Evolutionary conservation across 1,140 invertebrate genomes (phyloP), one percentile per base, ranked within the genome.

Genomic region (Whitmania pigra): DNA sequence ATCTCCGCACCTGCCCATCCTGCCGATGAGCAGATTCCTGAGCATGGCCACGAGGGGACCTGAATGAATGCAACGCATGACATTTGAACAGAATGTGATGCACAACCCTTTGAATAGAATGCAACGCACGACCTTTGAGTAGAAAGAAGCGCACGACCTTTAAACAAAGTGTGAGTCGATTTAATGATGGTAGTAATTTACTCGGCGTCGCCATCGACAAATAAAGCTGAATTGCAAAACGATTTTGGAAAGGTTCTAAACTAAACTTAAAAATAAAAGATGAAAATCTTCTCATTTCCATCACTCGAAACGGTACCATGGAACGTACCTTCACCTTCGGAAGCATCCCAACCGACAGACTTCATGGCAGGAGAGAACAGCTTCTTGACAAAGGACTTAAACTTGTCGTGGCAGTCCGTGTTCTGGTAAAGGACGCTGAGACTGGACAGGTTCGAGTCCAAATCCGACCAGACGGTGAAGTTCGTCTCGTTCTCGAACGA

Each of bases 391-490:
- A 88, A 95, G 40, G 85, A 83, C 75, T 90, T 88, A 74, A 91
- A 91, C 7, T 86, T 82, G 25, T 88, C 86, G 53, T 81, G 78
- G 67, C 87, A 86, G 18, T 90, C 88, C 0, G 91, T 89, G 80
- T 93, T 88, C 0, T 89, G 88, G 73, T 89, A 85, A 49, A 95
- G 82, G 6, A 87, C 83, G 22, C 86, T 85, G 20, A 95, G 83
- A 79, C 89, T 73, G 2, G 86, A 85, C 27, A 94, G 79, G 76
- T 88, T 89, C 77, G 88, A 89, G n/a, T 87, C 86, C 74, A 97
- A 89, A 17, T 88, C 89, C 0, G 86, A 89, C 93, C 93, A 96
- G 0, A 95, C 93, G 0, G 91, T 93, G 80, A 90, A 95, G 81
- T 93, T 89, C n/a, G 88, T 88, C 81, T 97, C 93, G 74, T 90